Evolutionary conservation across 2,888 invertebrate species (phyloP), one percentile per base, ranked within the genome.

Genomic region (Papilio protenor): DNA sequence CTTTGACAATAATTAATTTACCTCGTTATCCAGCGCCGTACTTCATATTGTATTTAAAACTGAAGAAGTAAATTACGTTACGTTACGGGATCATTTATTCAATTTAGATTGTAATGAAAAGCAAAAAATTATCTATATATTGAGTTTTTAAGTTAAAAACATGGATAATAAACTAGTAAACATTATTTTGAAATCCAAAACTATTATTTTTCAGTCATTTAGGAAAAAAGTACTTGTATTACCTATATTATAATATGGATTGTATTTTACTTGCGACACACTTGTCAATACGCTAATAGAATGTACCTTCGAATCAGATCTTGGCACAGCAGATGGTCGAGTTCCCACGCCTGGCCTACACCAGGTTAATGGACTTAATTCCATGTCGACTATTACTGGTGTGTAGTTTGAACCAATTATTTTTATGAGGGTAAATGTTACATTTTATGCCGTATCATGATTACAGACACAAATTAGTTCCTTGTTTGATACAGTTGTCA

Each of bases 321-420:
- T 71, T 72, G 59, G 6, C 11, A 49, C 21, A 76, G 21, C 76
- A 77, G 72, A 52, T 77, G 76, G 3, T 27, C n/a, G 2, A 1
- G 16, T 64, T 78, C 77, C 45, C 77, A 78, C 71, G 75, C 23
- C 45, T 64, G 11, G 55, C 61, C 61, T 75, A 61, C 49, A 52
- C n/a, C 74, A 40, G 75, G 77, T 69, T 59, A 73, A 69, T 73
- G 49, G 73, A 45, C 52, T 75, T 40, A 40, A 75, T 78, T 78
- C 64, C 27, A 52, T n/a, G 64, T 61, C 52, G 23, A 77, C 73
- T 73, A 45, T 78, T 59, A 74, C 47, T 23, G 77, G 57, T 74
- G 55, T 21, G 64, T 77, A 64, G 75, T 75, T 40, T 78, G 74
- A 77, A 74, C 64, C 77, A 71, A 78, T 78, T 78, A 78, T 78